These are phyloP conservation scores for Callocephalon fimbriatum DNA, from an alignment of 2,113 vertebrate species.

Conservation along the genomic window DNA sequence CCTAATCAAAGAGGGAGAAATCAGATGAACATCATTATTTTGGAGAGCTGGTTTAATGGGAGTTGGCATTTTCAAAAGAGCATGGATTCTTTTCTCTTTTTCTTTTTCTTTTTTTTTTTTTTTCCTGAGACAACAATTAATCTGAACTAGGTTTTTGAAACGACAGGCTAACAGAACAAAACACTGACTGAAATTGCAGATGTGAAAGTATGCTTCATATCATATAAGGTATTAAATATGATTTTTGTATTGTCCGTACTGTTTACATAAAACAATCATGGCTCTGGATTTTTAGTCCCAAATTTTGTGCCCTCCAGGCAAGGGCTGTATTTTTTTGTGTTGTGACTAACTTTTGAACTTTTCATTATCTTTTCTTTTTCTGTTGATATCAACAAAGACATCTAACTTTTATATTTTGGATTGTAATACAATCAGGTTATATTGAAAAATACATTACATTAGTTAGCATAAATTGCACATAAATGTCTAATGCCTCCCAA, in stretches of 20 bases:
- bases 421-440: slow-evolving; percentile 22
- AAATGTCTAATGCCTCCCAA: background rate
- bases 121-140: slow-evolving; percentile 36
- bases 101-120: slow-evolving; percentile 4
- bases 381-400: slow-evolving; percentile 21
- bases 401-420: slow-evolving; percentile 42
- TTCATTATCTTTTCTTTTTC: slow-evolving; percentile 58
- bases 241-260: slow-evolving; percentile 35
- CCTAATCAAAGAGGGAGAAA: slow-evolving; percentile 75
- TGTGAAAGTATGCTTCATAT: slow-evolving; percentile 14
- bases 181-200: slow-evolving; percentile 48
- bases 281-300: slow-evolving; percentile 61
- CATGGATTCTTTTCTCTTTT: slow-evolving; percentile 25
- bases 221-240: slow-evolving; percentile 53
- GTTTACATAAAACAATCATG: slow-evolving; percentile 5
- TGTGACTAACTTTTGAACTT: slow-evolving; percentile 66
- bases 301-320: slow-evolving; percentile 2
- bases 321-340: slow-evolving; percentile 35
- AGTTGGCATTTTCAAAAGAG: slow-evolving; percentile 63
- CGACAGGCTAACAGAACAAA: slow-evolving; percentile 22
- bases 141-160: slow-evolving; percentile 36
- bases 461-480: background rate
- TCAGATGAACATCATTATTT: slow-evolving; percentile 68
- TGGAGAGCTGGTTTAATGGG: slow-evolving; percentile 60
- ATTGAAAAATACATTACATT: background rate